Percentiles rank a stretch among this genome's conserved stretches.
Conservation (phyloP, 2,888 invertebrate genomes). For the Linyphia triangularis region DNA sequence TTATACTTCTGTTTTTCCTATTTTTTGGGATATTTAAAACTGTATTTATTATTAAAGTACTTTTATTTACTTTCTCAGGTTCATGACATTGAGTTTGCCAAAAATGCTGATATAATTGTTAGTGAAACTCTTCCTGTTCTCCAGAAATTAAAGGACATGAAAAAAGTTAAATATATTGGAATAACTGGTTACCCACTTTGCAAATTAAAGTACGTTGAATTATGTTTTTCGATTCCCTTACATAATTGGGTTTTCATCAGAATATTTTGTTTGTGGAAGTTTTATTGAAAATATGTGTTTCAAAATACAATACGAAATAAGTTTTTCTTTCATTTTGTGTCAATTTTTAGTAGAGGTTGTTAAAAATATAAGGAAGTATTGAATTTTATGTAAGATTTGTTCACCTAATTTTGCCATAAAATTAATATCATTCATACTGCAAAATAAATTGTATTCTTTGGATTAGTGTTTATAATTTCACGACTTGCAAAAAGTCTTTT, state of each 20-base stretch:
- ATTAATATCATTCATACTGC: too few relatives aligned
- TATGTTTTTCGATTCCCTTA: background rate
- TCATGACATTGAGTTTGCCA: constrained; percentile 95
- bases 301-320: too few relatives aligned
- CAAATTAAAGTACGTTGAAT: constrained; percentile 84
- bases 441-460: too few relatives aligned
- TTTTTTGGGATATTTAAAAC: background rate
- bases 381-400: too few relatives aligned
- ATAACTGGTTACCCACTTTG: constrained; percentile 90
- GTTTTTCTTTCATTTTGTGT: too few relatives aligned
- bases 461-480: too few relatives aligned
- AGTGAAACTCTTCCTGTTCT: constrained; percentile 92
- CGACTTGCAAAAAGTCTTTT: too few relatives aligned
- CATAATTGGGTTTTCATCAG: background rate
- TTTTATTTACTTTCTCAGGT: constrained; percentile 82
- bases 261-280: too few relatives aligned
- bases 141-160: constrained; percentile 85
- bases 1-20: constrained; percentile 3
- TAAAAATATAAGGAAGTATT: too few relatives aligned
- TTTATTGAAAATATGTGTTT: background rate
- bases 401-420: too few relatives aligned
- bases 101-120: constrained; percentile 86
- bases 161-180: constrained; percentile 88
- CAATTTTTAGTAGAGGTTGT: too few relatives aligned
- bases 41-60: background rate